Evolutionary conservation across 1,140 invertebrate species (phyloP), one percentile per base, ranked within the genome.

Genomic region (Hylaeus volcanicus): DNA sequence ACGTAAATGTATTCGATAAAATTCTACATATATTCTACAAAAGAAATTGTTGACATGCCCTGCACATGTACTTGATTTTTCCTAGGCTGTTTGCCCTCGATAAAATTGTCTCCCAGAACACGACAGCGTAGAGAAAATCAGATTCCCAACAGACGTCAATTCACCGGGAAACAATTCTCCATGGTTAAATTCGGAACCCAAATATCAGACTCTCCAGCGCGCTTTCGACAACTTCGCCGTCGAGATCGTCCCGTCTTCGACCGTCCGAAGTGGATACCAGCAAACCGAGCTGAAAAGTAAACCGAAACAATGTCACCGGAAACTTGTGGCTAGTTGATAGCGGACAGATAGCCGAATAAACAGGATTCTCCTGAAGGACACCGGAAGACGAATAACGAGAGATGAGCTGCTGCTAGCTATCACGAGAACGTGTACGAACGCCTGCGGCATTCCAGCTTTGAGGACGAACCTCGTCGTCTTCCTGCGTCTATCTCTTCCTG

Each of bases 381-480:
- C 3, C 43, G 43, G 41, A 37, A 41, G 45, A 66, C 45, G 78
- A 68, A 74, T 66, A 64, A 74, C 61, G 78, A 61, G 72, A 65
- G 63, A n/a, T n/a, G 8, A 45, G 37, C 26, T 51, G 39, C 48
- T 45, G 69, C 64, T 45, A 15, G 51, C 61, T 74, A 60, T 72
- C 61, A 43, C 45, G 51, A 53, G 43, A 68, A 37, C 65, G 73
- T 81, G 15, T 41, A 80, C 60, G 51, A 73, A 77, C 74, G 74
- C 79, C 83, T 68, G 5, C 12, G 78, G 83, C 83, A 84, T 84
- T 82, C 79, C 80, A 73, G 70, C 83, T 84, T 84, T 82, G 83
- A 84, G 75, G 51, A 77, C 73, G 74, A 55, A 56, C 70, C 41
- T 58, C 3, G 58, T 60, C 60, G 68, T 72, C 71, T 80, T 80